phyloP scores from a whole-genome alignment of 2,888 invertebrate species.

The Lampropteryx suffumata region DNA sequence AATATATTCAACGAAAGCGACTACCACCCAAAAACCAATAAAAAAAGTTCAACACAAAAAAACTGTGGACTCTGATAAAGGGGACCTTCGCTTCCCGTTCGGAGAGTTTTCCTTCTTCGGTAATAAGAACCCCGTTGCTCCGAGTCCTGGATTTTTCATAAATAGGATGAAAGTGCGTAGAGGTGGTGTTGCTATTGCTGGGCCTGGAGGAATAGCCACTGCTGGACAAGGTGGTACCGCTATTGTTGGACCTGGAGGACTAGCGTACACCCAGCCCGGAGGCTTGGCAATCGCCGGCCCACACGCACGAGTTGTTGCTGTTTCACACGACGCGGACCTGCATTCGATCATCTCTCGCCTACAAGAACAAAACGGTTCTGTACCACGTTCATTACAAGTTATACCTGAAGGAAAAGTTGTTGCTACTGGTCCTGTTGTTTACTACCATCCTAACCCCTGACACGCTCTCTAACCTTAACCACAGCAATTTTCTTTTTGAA shows the following conservation, averaged over 20 bases:
- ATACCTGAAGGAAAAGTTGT: conserved; percentile 87
- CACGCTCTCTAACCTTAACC: conserved; percentile 46
- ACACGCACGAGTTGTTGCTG: conserved; percentile 86
- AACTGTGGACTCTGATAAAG: conserved; percentile 37
- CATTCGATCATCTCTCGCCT: conserved; percentile 75
- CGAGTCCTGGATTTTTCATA: conserved; percentile 86
- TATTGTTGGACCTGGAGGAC: conserved; percentile 90
- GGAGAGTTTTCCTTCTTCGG: conserved; percentile 34
- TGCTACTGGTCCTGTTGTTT: conserved; percentile 89
- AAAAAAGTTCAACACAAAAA: conserved; percentile 56
- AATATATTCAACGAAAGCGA: conserved; percentile 47
- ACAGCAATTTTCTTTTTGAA: conserved; percentile 31
- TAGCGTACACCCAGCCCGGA: conserved; percentile 89
- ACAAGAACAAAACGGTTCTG: conserved; percentile 64
- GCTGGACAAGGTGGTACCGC: conserved; percentile 91
- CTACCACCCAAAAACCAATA: conserved; percentile 47
- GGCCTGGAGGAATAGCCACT: conserved; percentile 91
- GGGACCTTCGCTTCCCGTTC: conserved; percentile 38
- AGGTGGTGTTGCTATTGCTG: conserved; percentile 91
- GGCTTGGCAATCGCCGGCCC: conserved; percentile 90
- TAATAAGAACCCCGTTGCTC: conserved; percentile 52
- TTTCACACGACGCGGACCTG: conserved; percentile 85
- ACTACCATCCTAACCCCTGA: conserved; percentile 80
- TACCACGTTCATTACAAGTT: conserved; percentile 67
- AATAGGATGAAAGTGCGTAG: conserved; percentile 86